phyloP scores from a whole-genome alignment of 2,113 vertebrate species.

The Struthidea cinerea region DNA sequence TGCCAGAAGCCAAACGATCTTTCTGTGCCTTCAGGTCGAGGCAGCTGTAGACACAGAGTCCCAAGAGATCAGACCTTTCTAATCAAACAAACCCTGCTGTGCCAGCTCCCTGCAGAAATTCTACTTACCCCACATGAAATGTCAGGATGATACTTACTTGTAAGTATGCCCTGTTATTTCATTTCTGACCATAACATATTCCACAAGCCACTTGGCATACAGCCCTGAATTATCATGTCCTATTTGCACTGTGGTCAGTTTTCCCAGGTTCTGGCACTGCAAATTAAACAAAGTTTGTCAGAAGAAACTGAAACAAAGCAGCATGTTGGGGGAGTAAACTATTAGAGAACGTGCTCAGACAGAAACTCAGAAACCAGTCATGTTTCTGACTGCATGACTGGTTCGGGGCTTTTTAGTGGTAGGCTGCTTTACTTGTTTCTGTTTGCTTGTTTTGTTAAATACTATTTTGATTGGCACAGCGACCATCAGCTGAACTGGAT shows the following conservation, averaged over 20 bases:
- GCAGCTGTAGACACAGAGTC: background rate
- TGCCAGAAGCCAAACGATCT: background rate
- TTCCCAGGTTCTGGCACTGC: conserved; percentile 97
- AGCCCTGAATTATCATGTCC: conserved; percentile 97
- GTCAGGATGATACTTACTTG: conserved; percentile 81
- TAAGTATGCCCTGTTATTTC: conserved; percentile 98
- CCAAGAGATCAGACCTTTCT: background rate
- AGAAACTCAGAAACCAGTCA: background rate
- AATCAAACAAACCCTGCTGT: background rate
- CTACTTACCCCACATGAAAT: conserved; percentile 43
- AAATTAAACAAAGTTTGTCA: conserved; percentile 8
- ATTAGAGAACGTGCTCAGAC: background rate
- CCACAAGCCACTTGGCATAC: conserved; percentile 97
- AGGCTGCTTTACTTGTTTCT: background rate
- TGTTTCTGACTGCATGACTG: background rate
- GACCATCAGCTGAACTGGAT: background rate
- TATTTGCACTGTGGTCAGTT: conserved; percentile 97
- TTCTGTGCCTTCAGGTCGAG: background rate
- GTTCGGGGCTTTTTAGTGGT: background rate
- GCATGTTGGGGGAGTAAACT: background rate
- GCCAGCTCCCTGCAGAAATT: background rate
- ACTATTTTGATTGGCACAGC: background rate
- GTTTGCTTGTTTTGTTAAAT: background rate
- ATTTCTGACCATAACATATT: conserved; percentile 93
- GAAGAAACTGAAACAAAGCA: background rate